Evolutionary conservation across 2,113 vertebrate species (phyloP).

Genomic region (Perca schrenkii): DNA sequence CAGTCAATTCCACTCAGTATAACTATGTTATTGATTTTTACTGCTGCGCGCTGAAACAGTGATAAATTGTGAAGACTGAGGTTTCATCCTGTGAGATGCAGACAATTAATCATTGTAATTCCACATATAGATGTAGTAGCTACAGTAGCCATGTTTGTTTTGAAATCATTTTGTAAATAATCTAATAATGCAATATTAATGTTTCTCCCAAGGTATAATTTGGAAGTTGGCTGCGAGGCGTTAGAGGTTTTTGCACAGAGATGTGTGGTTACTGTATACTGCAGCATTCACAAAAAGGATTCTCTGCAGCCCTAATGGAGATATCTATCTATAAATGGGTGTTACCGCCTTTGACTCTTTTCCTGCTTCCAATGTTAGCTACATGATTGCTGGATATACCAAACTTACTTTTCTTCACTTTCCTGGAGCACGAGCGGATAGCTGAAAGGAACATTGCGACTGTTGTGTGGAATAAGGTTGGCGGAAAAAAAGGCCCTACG

Average conservation of each 20-base stretch:
- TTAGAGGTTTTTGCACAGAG: too few species aligned
- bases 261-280: slow-evolving; percentile 5
- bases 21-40: slow-evolving; percentile 77
- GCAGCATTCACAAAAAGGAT: not conserved
- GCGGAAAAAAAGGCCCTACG: too few species aligned
- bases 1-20: slow-evolving; percentile 77
- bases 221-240: too few species aligned
- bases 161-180: not conserved
- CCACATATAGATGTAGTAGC: slow-evolving; percentile 5
- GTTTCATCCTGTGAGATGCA: slow-evolving; percentile 39
- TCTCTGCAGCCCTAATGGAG: not conserved
- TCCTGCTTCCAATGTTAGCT: too few species aligned
- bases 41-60: slow-evolving; percentile 52
- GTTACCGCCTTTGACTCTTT: too few species aligned
- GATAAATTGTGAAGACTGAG: slow-evolving; percentile 67
- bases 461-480: too few species aligned
- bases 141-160: not conserved
- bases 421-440: too few species aligned
- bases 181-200: not conserved
- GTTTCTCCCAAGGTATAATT: not conserved
- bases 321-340: too few species aligned
- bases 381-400: too few species aligned
- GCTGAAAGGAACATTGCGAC: too few species aligned
- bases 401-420: too few species aligned
- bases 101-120: slow-evolving; percentile 26